Conservation (phyloP, 1,140 invertebrate genomes). For the Zaprionus ornatus region DNA sequence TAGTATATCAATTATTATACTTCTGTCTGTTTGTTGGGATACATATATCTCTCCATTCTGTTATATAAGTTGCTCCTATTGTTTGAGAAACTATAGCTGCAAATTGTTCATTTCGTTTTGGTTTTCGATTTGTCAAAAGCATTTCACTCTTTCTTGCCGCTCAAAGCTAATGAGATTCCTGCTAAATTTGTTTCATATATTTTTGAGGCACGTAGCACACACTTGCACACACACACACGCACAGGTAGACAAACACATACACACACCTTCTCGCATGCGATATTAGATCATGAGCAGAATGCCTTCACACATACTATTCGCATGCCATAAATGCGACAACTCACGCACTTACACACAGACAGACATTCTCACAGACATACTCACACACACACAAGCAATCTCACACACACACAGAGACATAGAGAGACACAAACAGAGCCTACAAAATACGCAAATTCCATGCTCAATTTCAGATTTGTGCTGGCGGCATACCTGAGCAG, state of each 20-base stretch:
- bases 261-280: constrained; percentile 3
- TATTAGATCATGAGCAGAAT: constrained; percentile 30
- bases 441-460: constrained; percentile 52
- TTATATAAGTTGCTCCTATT: neutral
- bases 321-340: constrained; percentile 36
- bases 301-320: constrained; percentile 39
- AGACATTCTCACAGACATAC: constrained; percentile 8
- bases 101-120: neutral
- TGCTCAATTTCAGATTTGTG: constrained; percentile 58
- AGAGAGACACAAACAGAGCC: constrained; percentile 9
- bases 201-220: constrained; percentile 28
- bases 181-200: constrained; percentile 30
- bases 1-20: neutral
- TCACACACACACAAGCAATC: constrained; percentile 7
- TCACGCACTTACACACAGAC: neutral
- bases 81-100: too few species aligned
- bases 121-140: neutral
- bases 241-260: constrained; percentile 10
- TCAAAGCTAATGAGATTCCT: constrained; percentile 23
- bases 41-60: neutral
- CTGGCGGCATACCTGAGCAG: constrained; percentile 39
- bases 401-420: constrained; percentile 1
- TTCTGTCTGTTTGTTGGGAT: neutral
- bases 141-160: neutral
- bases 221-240: constrained; percentile 9